These are phyloP conservation scores for Enchytraeus crypticus DNA, from an alignment of 2,888 invertebrate species.

Conservation along the genomic window DNA sequence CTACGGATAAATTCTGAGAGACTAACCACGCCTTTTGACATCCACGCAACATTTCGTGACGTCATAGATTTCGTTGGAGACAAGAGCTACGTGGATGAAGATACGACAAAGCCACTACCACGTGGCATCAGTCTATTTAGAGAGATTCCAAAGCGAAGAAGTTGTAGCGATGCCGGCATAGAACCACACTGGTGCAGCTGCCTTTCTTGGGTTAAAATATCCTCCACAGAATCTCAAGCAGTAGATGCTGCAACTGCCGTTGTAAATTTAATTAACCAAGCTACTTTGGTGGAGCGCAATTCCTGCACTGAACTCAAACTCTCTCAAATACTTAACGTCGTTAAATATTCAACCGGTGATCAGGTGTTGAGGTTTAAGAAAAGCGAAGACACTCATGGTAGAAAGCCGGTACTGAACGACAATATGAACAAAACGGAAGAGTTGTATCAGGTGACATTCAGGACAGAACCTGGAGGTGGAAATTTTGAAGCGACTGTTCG, in stretches of 20 bases:
- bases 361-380: slow-evolving; percentile 62
- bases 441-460: slow-evolving; percentile 70
- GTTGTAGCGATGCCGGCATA: slow-evolving; percentile 77
- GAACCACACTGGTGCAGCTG: slow-evolving; percentile 95
- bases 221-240: slow-evolving; percentile 46
- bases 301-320: slow-evolving; percentile 15
- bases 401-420: slow-evolving; percentile 67
- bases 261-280: slow-evolving; percentile 18
- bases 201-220: slow-evolving; percentile 67
- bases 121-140: slow-evolving; percentile 40
- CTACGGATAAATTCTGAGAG: slow-evolving; percentile 58
- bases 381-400: slow-evolving; percentile 73
- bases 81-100: no score
- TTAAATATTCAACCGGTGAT: slow-evolving; percentile 17
- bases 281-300: slow-evolving; percentile 8
- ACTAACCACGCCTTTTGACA: slow-evolving; percentile 78
- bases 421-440: slow-evolving; percentile 56
- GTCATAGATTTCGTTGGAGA: slow-evolving; percentile 58
- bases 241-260: slow-evolving; percentile 9
- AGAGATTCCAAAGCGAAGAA: slow-evolving; percentile 59
- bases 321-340: slow-evolving; percentile 16
- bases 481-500: slow-evolving; percentile 72
- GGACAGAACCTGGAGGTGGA: slow-evolving; percentile 65
- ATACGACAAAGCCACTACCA: no score
- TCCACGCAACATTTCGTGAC: slow-evolving; percentile 69